Conservation (phyloP, 2,113 vertebrate genomes). For the Hydrolagus affinis region DNA sequence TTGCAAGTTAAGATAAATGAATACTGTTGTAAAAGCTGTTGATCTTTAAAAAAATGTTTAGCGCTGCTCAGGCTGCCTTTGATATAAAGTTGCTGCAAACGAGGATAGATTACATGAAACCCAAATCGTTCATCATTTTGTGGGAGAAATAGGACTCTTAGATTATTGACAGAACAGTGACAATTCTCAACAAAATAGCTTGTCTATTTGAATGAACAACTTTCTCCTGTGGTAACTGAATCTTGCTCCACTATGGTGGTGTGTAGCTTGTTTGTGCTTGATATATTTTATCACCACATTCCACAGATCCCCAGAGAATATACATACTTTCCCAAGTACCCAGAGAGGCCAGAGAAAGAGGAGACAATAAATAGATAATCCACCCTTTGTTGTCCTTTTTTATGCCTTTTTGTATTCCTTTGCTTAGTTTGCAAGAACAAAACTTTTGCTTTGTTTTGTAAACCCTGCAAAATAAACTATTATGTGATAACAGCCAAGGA, state of each 20-base stretch:
- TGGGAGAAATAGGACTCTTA: neutral
- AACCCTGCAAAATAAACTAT: neutral
- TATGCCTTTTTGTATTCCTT: neutral
- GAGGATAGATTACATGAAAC: neutral
- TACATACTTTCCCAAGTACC: constrained; percentile 47
- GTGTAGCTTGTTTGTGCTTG: constrained; percentile 37
- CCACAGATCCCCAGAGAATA: constrained; percentile 52
- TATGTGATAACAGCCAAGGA: neutral
- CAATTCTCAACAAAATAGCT: neutral
- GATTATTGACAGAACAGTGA: neutral
- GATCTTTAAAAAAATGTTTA: neutral
- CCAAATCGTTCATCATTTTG: neutral
- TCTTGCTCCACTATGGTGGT: constrained; percentile 38
- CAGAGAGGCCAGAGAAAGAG: neutral
- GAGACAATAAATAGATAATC: neutral
- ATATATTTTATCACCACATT: constrained; percentile 51
- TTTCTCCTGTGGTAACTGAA: neutral
- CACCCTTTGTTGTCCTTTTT: neutral
- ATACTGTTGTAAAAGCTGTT: neutral
- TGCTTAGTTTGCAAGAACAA: neutral
- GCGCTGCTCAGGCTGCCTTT: neutral
- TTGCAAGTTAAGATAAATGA: neutral
- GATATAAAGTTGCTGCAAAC: neutral
- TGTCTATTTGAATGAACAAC: neutral
- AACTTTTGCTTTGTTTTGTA: neutral